phyloP scores from a whole-genome alignment of 2,113 vertebrate genomes.

The Dicentrarchus labrax region DNA sequence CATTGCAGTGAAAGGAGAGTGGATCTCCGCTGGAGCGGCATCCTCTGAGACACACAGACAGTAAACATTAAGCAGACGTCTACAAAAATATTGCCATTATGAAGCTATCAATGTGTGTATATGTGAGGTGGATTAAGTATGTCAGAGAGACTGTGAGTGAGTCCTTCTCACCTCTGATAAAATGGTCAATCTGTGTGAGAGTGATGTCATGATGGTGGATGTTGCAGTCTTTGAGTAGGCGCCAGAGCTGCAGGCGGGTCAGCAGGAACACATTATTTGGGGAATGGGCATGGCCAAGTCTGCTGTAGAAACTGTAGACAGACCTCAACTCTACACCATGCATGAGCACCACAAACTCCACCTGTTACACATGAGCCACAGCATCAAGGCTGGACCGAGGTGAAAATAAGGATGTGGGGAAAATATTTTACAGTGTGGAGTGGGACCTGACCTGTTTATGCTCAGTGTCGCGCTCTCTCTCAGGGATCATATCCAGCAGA shows the following conservation, averaged over 20 bases:
- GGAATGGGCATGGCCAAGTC: slow-evolving; percentile 82
- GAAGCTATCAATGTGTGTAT: background rate
- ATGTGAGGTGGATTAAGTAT: background rate
- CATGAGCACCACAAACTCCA: slow-evolving; percentile 86
- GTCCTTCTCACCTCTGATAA: slow-evolving; percentile 80
- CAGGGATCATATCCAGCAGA: slow-evolving; percentile 83
- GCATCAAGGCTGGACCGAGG: background rate
- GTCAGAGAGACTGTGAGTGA: background rate
- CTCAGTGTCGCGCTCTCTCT: slow-evolving; percentile 77
- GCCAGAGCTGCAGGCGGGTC: slow-evolving; percentile 91
- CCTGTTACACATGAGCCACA: slow-evolving; percentile 73
- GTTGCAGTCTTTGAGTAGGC: slow-evolving; percentile 92
- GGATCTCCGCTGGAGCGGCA: slow-evolving; percentile 73
- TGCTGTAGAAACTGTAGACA: slow-evolving; percentile 91
- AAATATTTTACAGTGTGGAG: background rate
- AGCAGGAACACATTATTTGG: slow-evolving; percentile 85
- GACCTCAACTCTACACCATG: slow-evolving; percentile 84
- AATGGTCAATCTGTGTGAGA: slow-evolving; percentile 86
- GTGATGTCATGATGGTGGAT: slow-evolving; percentile 85
- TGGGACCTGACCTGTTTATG: slow-evolving; percentile 83
- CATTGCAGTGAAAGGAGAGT: slow-evolving; percentile 85
- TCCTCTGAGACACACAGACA: slow-evolving; percentile 70
- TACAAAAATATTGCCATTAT: background rate
- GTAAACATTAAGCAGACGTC: background rate
- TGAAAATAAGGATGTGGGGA: background rate